Conservation (phyloP, 2,888 invertebrate genomes). For the Anorthoa munda region DNA sequence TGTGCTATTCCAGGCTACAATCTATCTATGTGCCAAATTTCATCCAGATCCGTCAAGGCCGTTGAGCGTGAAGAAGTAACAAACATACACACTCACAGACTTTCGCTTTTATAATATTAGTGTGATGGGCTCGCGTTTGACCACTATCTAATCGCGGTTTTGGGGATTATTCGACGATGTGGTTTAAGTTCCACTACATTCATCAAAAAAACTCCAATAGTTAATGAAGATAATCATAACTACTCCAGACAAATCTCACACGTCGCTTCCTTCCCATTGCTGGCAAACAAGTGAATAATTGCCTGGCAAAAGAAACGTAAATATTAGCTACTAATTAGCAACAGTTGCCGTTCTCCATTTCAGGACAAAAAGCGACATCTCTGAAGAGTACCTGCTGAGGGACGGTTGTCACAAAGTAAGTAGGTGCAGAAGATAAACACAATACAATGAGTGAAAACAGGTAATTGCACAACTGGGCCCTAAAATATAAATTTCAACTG, state of each 20-base stretch:
- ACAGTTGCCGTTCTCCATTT: slow-evolving; percentile 73
- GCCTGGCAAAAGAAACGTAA: slow-evolving; percentile 47
- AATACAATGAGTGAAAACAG: too few species aligned
- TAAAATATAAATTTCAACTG: too few species aligned
- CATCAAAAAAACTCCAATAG: background rate
- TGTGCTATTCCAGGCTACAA: too few species aligned
- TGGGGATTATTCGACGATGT: too few species aligned
- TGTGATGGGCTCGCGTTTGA: too few species aligned
- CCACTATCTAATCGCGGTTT: too few species aligned
- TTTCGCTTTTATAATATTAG: too few species aligned
- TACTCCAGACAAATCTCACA: slow-evolving; percentile 15
- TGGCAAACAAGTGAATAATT: slow-evolving; percentile 41
- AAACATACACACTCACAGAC: too few species aligned
- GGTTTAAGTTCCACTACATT: background rate
- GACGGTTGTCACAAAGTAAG: slow-evolving; percentile 45
- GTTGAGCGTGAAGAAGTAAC: too few species aligned
- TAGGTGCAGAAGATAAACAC: background rate
- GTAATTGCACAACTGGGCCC: too few species aligned
- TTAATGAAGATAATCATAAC: background rate
- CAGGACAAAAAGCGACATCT: slow-evolving; percentile 72
- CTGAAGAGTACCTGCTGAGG: slow-evolving; percentile 48
- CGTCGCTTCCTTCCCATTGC: background rate
- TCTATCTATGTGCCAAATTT: too few species aligned
- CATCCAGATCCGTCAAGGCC: too few species aligned
- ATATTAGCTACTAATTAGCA: slow-evolving; percentile 72